phyloP scores from a whole-genome alignment of 2,797 vertebrate genomes.

The Protosalanx chinensis region DNA sequence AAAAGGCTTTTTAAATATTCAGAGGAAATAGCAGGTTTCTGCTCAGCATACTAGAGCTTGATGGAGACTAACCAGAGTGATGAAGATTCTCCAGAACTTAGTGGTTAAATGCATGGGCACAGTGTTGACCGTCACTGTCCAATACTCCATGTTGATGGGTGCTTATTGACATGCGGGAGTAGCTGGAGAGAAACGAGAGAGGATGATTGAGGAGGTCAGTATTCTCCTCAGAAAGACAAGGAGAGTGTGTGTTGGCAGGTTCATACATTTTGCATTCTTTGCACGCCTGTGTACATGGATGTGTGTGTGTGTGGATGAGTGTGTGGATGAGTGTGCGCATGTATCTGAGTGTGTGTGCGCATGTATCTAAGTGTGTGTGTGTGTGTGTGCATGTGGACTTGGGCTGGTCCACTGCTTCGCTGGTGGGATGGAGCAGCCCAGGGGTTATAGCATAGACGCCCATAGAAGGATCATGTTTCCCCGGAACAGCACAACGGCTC shows the following conservation, averaged over 20 bases:
- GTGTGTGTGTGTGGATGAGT: neutral
- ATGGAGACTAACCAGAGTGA: conserved; percentile 25
- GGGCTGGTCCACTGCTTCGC: neutral
- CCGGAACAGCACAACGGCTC: conserved; percentile 35
- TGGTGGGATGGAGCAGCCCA: conserved; percentile 32
- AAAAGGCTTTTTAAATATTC: neutral
- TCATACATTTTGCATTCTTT: neutral
- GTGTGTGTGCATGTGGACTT: neutral
- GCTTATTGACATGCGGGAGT: conserved; percentile 33
- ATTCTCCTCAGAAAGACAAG: conserved; percentile 9
- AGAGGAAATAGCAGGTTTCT: conserved; percentile 9
- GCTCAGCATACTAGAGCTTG: conserved; percentile 14
- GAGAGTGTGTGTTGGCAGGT: neutral
- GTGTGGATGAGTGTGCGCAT: neutral
- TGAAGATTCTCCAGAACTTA: conserved; percentile 18
- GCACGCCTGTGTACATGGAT: neutral
- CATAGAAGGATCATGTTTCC: conserved; percentile 48
- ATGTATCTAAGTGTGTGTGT: neutral
- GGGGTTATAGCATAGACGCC: conserved; percentile 43
- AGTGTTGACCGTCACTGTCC: conserved; percentile 38
- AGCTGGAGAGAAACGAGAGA: conserved; percentile 44
- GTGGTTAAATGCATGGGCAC: conserved; percentile 22
- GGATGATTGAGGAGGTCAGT: conserved; percentile 16
- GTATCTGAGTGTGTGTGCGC: neutral
- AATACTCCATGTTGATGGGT: conserved; percentile 30